These are phyloP conservation scores for Meriones psammophilus DNA, from an alignment of 2,797 vertebrate genomes.

Conservation along the genomic window DNA sequence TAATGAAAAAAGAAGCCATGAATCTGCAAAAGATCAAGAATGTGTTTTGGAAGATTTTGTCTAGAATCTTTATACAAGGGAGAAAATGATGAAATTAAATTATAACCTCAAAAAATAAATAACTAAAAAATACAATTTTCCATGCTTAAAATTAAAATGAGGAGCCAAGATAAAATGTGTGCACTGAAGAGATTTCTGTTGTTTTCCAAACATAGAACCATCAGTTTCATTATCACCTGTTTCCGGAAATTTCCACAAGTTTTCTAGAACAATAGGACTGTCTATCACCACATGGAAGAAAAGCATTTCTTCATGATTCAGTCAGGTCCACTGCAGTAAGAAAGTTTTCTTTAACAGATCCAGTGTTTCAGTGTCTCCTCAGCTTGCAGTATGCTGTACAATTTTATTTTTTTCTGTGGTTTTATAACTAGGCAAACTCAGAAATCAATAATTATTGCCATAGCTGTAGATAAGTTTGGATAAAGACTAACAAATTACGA, in stretches of 20 bases:
- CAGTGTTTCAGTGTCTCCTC: background rate
- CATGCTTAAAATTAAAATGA: conserved; percentile 26
- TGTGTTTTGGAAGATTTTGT: background rate
- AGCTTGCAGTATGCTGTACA: no score
- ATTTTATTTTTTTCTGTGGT: conserved; percentile 4
- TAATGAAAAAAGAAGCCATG: background rate
- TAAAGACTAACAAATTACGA: background rate
- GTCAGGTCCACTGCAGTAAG: background rate
- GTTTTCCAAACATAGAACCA: conserved; percentile 50
- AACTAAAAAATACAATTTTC: conserved; percentile 43
- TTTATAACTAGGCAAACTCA: conserved; percentile 1
- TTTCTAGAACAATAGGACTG: background rate
- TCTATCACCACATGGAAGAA: background rate
- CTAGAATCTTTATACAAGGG: background rate
- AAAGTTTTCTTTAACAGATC: background rate
- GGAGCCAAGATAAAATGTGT: conserved; percentile 4
- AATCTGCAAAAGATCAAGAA: background rate
- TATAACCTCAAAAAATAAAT: background rate
- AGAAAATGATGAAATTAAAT: background rate
- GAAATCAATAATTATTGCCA: background rate
- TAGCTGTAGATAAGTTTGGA: background rate
- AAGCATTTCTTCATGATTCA: background rate
- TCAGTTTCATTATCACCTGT: background rate
- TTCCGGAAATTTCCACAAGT: background rate
- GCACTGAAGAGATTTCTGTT: background rate